Base-by-base conservation (phyloP, 2,888 invertebrate genomes). In the Noctua janthe region DNA sequence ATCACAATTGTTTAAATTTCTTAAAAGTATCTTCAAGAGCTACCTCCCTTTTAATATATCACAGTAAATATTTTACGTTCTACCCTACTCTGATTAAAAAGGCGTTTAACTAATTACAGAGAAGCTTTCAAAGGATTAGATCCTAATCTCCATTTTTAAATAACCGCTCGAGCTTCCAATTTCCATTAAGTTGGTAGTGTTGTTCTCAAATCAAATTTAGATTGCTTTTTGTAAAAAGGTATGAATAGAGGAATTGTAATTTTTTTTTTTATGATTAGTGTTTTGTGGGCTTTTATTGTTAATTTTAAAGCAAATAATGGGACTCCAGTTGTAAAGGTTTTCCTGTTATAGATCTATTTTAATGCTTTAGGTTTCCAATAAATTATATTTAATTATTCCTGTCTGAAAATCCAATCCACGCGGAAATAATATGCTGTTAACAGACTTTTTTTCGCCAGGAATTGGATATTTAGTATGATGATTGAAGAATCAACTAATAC, bases 201-300 rank as follows among this genome's bases (percentile, higher is more conserved):
- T 85, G 86, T 83, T 87, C 84, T 87, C 88, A 88, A 90, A 91
- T 87, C 88, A 90, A 86, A 86, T 90, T 90, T 78, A 90, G 91
- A 92, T 92, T 91, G 85, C 80, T 94, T 92, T 91, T 80, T 64
- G 47, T 75, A 88, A 54, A 74, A 90, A 92, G 93, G 94, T 93
- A 91, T 93, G 92, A 89, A 93, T 92, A 89, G 91, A 51, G 92
- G 92, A 92, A 91, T 93, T 94, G 93, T 94, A 91, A 93, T 92
- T 29, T 29, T 29, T 29, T 82, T 54, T 80, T 84, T 88, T 83
- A 80, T 71, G 78, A 80, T 79, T 78, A n/a, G 43, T 72, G 29
- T 72, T 39, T 84, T 62, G 29, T 59, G 8, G 47, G 39, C 11
- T 39, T 83, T 69, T 77, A 10, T 72, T 78, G 56, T 47, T 54